Evolutionary conservation across 2,113 vertebrate genomes (phyloP).

Genomic region (Epinephelus moara): DNA sequence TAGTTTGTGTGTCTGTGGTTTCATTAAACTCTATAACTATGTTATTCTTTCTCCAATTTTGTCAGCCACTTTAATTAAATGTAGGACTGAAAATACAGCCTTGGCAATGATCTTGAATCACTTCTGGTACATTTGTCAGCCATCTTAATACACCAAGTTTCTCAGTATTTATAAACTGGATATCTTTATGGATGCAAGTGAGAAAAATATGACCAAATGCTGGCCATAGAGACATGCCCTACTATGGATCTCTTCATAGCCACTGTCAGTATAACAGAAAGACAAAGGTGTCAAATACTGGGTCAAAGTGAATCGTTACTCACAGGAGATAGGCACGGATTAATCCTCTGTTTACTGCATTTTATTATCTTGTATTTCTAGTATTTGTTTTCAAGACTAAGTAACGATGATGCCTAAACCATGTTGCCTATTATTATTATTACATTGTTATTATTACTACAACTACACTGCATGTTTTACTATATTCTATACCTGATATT

Average conservation of each 20-base stretch:
- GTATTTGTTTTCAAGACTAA: not conserved
- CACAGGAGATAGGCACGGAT: too few species aligned
- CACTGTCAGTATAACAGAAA: not conserved
- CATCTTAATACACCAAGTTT: constrained; percentile 2
- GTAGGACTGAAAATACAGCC: not conserved
- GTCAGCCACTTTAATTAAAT: not conserved
- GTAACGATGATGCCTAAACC: not conserved
- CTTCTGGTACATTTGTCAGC: constrained; percentile 7
- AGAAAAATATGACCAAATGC: not conserved
- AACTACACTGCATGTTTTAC: too few species aligned
- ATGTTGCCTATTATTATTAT: too few species aligned
- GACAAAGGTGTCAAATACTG: not conserved
- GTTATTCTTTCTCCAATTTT: not conserved
- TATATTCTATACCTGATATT: too few species aligned
- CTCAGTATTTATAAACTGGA: not conserved
- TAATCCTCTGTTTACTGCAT: not conserved
- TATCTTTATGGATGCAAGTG: too few species aligned
- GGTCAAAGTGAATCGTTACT: not conserved
- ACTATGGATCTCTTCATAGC: too few species aligned
- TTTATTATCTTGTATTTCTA: not conserved
- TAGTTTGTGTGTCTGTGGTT: not conserved
- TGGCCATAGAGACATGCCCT: not conserved
- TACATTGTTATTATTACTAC: too few species aligned
- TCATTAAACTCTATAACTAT: accelerated
- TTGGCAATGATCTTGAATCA: not conserved